A percentile compares a stretch with the other conserved stretches of the same genome.
phyloP scores from a whole-genome alignment of 2,888 invertebrate species.

The Ceraclea dissimilis region DNA sequence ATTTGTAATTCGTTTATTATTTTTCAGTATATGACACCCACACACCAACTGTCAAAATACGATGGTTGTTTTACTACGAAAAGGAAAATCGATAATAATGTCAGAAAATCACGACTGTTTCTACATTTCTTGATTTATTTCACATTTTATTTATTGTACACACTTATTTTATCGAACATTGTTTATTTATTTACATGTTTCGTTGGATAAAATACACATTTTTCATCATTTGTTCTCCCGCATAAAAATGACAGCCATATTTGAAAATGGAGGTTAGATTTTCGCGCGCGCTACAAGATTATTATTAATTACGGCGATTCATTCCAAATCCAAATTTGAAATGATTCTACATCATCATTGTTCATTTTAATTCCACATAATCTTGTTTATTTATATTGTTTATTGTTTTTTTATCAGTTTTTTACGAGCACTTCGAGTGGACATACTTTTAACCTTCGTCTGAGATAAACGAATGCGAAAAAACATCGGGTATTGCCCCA shows the following conservation, averaged over 20 bases:
- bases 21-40: too few species aligned
- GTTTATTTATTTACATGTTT: background rate
- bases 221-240: background rate
- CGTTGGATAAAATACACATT: background rate
- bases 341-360: too few species aligned
- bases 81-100: background rate
- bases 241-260: background rate
- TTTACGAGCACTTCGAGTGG: background rate
- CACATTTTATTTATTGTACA: background rate
- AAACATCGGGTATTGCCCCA: conserved; percentile 8
- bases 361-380: background rate
- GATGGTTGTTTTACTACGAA: background rate
- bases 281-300: background rate
- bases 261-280: background rate
- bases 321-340: background rate
- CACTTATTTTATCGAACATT: background rate
- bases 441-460: conserved; percentile 23
- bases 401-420: background rate
- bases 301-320: background rate
- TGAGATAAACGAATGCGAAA: conserved; percentile 28
- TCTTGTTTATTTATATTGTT: background rate
- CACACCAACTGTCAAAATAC: background rate
- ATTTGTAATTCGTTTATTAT: too few species aligned
- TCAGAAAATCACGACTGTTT: background rate
- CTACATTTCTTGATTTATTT: background rate